Evolutionary conservation across 2,797 vertebrate genomes (phyloP), one percentile per base, ranked within the genome.

Genomic region (Serranus cabrilla): DNA sequence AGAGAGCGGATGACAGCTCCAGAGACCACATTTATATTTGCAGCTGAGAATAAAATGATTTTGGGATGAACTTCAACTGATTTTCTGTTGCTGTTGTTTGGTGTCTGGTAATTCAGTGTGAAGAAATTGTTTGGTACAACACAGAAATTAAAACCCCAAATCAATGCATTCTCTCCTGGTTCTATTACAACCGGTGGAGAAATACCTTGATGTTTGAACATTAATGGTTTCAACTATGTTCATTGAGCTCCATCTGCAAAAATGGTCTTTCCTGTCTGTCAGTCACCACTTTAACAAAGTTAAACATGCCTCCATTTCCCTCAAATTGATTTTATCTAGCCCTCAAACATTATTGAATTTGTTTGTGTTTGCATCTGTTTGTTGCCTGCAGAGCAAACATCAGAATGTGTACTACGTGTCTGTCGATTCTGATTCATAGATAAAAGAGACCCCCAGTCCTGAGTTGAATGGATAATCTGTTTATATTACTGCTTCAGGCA

Each of bases 381-480:
- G 89, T 81, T 86, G 85, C 81, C 82, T 81, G 86, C 83, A 72
- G 90, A 89, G 87, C 73, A 86, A 84, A 85, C 81, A 89, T 83
- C 71, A 78, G 14, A 84, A 86, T 75, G 76, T 77, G 68, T 56
- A 69, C 68, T 64, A 75, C 42, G 69, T 88, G 81, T 87, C 87
- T 81, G 86, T 91, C 61, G 45, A 76, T 90, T 83, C 74, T 78
- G 86, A 91, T 89, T 90, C 81, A 63, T 43, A 80, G 89, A 91
- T 89, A 84, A 89, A 87, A 90, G 61, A 85, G 79, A 66, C 63
- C 67, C 70, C 66, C 54, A 43, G 83, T 67, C 82, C 87, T 86
- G 80, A 88, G 83, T 73, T 88, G 91, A 92, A 90, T 86, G 73
- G 91, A 90, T 92, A 85, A 91, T 89, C 83, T 88, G 84, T 90